Percentiles rank a stretch among this genome's conserved stretches.
phyloP scores from a whole-genome alignment of 2,797 vertebrate species.

The Catostomus latipinnis region DNA sequence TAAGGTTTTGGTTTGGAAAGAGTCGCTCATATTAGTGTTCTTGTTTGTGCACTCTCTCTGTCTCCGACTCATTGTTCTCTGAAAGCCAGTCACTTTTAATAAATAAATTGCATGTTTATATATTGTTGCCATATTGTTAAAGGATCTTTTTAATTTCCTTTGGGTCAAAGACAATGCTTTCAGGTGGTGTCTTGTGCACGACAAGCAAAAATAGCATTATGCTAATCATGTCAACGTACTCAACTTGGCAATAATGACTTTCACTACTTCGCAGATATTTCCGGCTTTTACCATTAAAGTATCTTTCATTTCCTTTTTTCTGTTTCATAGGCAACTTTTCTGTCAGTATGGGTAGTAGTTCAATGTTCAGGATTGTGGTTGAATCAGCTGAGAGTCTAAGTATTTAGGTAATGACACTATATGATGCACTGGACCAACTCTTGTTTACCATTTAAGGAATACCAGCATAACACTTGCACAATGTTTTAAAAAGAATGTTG shows the following conservation, averaged over 20 bases:
- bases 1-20: background rate
- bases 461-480: conserved; percentile 88
- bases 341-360: conserved; percentile 60
- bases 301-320: conserved; percentile 6
- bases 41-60: conserved; percentile 6
- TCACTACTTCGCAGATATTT: conserved; percentile 32
- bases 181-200: conserved; percentile 26
- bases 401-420: conserved; percentile 66
- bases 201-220: conserved; percentile 25
- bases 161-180: conserved; percentile 10
- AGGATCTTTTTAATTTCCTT: background rate
- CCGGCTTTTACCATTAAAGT: conserved; percentile 47
- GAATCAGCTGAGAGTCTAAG: conserved; percentile 55
- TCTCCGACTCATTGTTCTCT: background rate
- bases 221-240: conserved; percentile 33
- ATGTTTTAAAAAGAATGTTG: conserved; percentile 69
- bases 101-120: conserved; percentile 38
- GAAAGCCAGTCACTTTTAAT: conserved; percentile 47
- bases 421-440: conserved; percentile 89
- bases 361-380: conserved; percentile 57
- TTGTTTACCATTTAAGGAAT: conserved; percentile 88
- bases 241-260: conserved; percentile 60
- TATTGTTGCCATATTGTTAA: conserved; percentile 16
- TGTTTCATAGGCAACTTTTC: conserved; percentile 39
- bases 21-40: background rate